Conservation (phyloP, 2,113 vertebrate species). For the Podilymbus podiceps region DNA sequence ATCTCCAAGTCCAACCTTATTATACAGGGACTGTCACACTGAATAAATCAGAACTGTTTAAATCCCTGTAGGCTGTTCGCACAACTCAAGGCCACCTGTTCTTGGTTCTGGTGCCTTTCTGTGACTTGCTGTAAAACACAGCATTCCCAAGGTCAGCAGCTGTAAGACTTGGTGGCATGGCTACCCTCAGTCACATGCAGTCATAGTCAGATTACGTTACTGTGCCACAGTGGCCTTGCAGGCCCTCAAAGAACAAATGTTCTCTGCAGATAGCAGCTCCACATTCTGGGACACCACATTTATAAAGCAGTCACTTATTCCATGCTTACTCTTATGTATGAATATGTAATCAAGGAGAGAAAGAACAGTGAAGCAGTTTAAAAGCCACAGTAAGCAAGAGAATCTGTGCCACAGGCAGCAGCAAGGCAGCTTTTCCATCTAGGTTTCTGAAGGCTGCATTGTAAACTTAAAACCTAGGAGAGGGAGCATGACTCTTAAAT, state of each 20-base stretch:
- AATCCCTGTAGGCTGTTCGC: conserved; percentile 19
- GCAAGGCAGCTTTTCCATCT: neutral
- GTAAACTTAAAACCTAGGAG: neutral
- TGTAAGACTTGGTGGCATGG: neutral
- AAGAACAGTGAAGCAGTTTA: neutral
- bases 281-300: neutral
- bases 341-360: conserved; percentile 15
- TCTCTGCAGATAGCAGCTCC: neutral
- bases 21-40: conserved; percentile 21
- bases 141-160: neutral
- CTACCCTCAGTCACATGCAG: neutral
- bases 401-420: neutral
- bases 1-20: conserved; percentile 13
- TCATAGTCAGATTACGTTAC: neutral
- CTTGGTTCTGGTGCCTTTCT: conserved; percentile 18
- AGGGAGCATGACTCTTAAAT: neutral
- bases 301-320: conserved; percentile 21
- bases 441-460: neutral
- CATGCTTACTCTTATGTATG: neutral
- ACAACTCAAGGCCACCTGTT: conserved; percentile 38
- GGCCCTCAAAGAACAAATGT: neutral
- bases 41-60: conserved; percentile 54
- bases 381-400: neutral
- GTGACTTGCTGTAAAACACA: conserved; percentile 35
- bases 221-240: neutral